A percentile compares a stretch with the other conserved stretches of the same genome.
phyloP scores from a whole-genome alignment of 2,888 invertebrate genomes.

The Drosophila merina region DNA sequence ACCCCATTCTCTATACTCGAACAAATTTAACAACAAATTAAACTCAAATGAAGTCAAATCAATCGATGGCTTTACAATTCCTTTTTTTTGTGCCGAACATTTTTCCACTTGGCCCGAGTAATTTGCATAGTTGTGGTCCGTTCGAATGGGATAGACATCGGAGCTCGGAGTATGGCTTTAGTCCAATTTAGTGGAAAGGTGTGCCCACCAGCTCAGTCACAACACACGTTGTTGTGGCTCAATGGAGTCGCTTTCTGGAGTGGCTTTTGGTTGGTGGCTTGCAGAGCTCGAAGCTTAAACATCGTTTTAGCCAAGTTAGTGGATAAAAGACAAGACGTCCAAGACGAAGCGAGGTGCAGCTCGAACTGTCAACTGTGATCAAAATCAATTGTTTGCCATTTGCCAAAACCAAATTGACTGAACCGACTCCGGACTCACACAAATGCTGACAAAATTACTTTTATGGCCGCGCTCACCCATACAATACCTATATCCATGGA shows the following conservation, averaged over 20 bases:
- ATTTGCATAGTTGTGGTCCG: conserved; percentile 68
- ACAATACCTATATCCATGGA: conserved; percentile 10
- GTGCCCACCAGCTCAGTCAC: conserved; percentile 55
- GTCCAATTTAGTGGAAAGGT: conserved; percentile 63
- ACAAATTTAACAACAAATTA: conserved; percentile 52
- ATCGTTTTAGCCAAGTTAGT: conserved; percentile 63
- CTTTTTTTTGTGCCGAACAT: conserved; percentile 18
- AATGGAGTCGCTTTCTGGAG: conserved; percentile 19
- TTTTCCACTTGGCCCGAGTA: conserved; percentile 51
- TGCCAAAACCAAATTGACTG: conserved; percentile 61
- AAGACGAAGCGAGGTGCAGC: conserved; percentile 10
- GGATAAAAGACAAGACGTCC: conserved; percentile 17
- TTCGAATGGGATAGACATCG: conserved; percentile 24
- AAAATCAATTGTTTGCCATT: conserved; percentile 68
- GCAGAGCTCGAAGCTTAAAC: conserved; percentile 52
- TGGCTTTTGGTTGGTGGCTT: conserved; percentile 52
- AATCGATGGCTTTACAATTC: conserved; percentile 45
- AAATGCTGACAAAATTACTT: conserved; percentile 48
- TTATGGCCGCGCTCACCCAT: conserved; percentile 24
- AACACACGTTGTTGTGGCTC: conserved; percentile 45
- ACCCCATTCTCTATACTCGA: background rate
- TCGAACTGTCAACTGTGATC: conserved; percentile 59
- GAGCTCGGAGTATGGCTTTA: conserved; percentile 38
- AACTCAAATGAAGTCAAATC: conserved; percentile 49
- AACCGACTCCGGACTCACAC: conserved; percentile 41